A percentile compares a stretch with the other conserved stretches of the same genome.
phyloP scores from a whole-genome alignment of 35 echinoderm and acorn worm species.

The Hemicentrotus pulcherrimus region DNA sequence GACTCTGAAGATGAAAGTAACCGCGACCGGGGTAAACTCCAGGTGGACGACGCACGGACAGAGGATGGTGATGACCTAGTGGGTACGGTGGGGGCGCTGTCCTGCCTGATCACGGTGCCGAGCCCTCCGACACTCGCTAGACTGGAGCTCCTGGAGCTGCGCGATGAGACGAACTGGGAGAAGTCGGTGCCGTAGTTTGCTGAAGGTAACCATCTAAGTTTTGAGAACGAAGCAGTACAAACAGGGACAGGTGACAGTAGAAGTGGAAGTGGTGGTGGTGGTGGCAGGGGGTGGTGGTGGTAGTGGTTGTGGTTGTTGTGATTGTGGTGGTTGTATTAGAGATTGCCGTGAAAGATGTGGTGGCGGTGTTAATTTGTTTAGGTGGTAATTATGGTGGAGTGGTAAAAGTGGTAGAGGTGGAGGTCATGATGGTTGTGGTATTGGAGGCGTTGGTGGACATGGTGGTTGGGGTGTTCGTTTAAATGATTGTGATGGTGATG shows the following conservation, averaged over 20 bases:
- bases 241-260: background rate
- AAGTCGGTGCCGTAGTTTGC: conserved; percentile 29
- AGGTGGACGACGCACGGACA: conserved; percentile 8
- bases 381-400: too few species aligned
- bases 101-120: conserved; percentile 6
- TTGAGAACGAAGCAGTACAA: background rate
- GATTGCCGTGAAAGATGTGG: background rate
- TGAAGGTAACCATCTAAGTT: background rate
- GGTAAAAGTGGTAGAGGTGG: too few species aligned
- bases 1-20: conserved; percentile 26
- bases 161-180: background rate
- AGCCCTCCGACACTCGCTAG: background rate
- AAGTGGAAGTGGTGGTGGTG: too few species aligned
- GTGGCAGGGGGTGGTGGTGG: too few species aligned
- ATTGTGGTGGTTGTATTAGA: background rate
- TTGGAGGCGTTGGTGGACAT: too few species aligned
- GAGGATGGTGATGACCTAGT: conserved; percentile 30
- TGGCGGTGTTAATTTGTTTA: too few species aligned
- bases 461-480: too few species aligned
- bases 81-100: conserved; percentile 37
- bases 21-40: conserved; percentile 30
- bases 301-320: too few species aligned
- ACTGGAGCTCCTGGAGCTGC: conserved; percentile 30
- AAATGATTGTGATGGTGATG: too few species aligned
- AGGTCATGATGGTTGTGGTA: too few species aligned